Evolutionary conservation across 2,888 invertebrate species (phyloP).

Genomic region (Hofmannophila pseudospretella): DNA sequence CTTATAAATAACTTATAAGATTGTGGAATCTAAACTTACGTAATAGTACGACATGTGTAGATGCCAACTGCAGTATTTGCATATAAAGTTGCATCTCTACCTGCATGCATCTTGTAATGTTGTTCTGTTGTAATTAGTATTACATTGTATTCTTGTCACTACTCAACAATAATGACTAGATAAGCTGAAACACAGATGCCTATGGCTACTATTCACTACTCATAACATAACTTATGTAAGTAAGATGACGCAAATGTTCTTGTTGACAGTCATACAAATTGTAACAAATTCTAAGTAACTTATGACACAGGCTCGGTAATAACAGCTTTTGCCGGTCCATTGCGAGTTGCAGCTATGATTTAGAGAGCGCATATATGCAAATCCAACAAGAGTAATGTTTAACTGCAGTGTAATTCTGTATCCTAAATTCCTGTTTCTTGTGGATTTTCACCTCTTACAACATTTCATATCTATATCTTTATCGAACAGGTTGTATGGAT

Average conservation of each 20-base stretch:
- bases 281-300: neutral
- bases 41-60: too few species aligned
- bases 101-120: too few species aligned
- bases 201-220: too few species aligned
- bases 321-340: conserved; percentile 2
- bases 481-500: too few species aligned
- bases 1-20: too few species aligned
- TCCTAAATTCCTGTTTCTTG: neutral
- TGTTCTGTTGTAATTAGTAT: too few species aligned
- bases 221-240: neutral
- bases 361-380: conserved; percentile 4
- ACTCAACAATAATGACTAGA: too few species aligned
- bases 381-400: neutral
- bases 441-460: neutral
- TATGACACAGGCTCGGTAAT: conserved; percentile 1
- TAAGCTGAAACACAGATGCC: too few species aligned
- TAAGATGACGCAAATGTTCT: conserved; percentile 1
- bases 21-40: too few species aligned
- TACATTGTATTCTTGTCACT: too few species aligned
- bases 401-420: neutral
- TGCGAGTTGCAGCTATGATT: conserved; percentile 2
- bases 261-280: conserved; percentile 2
- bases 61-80: too few species aligned
- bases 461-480: neutral
- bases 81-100: too few species aligned